These are phyloP conservation scores for Ormyrus rosae DNA, from an alignment of 2,888 invertebrate species.

Conservation along the genomic window DNA sequence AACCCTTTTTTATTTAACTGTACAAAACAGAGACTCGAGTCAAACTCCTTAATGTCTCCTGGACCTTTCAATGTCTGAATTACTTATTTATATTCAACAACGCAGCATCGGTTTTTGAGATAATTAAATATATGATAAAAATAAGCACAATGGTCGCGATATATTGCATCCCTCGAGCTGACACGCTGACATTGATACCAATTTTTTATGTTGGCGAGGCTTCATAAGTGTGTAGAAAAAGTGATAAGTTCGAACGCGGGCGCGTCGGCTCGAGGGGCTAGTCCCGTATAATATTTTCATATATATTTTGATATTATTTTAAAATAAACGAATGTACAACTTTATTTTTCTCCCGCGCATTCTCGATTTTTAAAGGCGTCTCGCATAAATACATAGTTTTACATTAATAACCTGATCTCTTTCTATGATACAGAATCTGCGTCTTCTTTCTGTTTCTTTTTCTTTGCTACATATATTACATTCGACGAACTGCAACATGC, in stretches of 20 bases:
- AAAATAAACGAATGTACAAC: conserved; percentile 61
- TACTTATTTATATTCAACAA: conserved; percentile 22
- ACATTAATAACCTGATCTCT: conserved; percentile 20
- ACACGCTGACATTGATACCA: not conserved
- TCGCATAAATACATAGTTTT: conserved; percentile 58
- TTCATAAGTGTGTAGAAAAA: conserved; percentile 44
- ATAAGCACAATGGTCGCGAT: conserved; percentile 22
- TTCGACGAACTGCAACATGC: not conserved
- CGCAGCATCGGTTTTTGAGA: conserved; percentile 6
- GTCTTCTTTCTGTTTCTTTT: conserved; percentile 11
- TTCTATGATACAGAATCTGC: conserved; percentile 43
- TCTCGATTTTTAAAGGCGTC: conserved; percentile 57
- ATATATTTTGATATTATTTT: conserved; percentile 31
- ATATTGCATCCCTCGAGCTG: conserved; percentile 41
- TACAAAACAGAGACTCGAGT: conserved; percentile 48
- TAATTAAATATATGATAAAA: conserved; percentile 37
- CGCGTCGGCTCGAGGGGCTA: conserved; percentile 37
- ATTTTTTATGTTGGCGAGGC: not conserved
- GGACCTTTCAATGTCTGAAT: conserved; percentile 7
- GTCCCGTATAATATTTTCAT: conserved; percentile 1
- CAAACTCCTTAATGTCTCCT: not conserved
- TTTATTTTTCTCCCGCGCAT: conserved; percentile 34
- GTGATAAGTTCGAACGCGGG: conserved; percentile 17
- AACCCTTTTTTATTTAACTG: conserved; percentile 51
- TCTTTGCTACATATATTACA: conserved; percentile 47